phyloP scores from a whole-genome alignment of 2,797 vertebrate genomes.

The Aphelocoma californica region DNA sequence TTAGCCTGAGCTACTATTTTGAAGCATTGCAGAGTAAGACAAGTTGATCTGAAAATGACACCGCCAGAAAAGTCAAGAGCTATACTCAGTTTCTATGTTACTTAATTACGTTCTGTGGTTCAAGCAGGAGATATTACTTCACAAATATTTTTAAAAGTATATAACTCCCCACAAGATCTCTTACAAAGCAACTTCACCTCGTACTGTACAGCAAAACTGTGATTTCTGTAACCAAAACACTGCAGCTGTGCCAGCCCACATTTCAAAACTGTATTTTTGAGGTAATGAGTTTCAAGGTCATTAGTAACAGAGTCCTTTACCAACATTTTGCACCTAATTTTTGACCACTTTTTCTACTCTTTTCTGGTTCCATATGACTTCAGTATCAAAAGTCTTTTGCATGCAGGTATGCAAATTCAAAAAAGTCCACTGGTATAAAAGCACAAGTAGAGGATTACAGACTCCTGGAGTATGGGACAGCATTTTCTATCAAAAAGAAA shows the following conservation, averaged over 20 bases:
- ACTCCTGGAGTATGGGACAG: background rate
- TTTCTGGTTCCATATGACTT: background rate
- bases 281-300: background rate
- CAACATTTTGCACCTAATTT: conserved; percentile 19
- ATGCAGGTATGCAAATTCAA: background rate
- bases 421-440: background rate
- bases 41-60: background rate
- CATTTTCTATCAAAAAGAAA: background rate
- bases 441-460: background rate
- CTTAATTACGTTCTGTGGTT: background rate
- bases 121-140: background rate
- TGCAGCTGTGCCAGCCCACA: background rate
- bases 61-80: background rate
- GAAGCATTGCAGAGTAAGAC: background rate
- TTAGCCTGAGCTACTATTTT: background rate
- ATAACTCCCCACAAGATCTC: conserved; percentile 14
- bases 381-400: background rate
- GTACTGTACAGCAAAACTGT: conserved; percentile 16
- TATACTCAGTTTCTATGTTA: background rate
- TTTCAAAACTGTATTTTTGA: conserved; percentile 46
- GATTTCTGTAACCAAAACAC: conserved; percentile 43
- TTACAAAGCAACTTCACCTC: background rate
- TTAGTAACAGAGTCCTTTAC: background rate
- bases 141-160: conserved; percentile 16
- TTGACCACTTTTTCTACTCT: background rate